phyloP scores from a whole-genome alignment of 1,140 invertebrate species.

The Microplitis demolitor region DNA sequence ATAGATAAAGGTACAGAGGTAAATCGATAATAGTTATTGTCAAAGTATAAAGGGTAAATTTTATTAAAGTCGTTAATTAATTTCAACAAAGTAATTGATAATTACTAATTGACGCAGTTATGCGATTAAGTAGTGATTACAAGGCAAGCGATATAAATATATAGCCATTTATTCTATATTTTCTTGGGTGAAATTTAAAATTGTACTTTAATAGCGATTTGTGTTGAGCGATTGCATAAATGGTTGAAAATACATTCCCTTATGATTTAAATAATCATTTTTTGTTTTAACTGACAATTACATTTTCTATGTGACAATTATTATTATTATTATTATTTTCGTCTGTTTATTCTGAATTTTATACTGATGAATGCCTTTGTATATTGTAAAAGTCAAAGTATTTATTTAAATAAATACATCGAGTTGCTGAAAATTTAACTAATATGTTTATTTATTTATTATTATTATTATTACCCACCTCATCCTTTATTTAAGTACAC shows the following conservation, averaged over 20 bases:
- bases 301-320: no score
- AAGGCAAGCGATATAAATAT: no score
- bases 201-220: no score
- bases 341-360: constrained; percentile 39
- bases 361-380: constrained; percentile 43
- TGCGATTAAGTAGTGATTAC: no score
- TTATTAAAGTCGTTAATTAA: no score
- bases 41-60: neutral
- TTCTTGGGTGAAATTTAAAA: no score
- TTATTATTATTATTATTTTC: constrained; percentile 30
- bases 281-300: constrained; percentile 22
- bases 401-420: constrained; percentile 38
- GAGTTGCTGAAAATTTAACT: constrained; percentile 28
- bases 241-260: neutral
- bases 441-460: neutral
- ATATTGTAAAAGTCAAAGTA: constrained; percentile 38
- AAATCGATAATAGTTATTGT: no score
- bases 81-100: no score
- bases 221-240: no score
- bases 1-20: neutral
- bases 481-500: neutral
- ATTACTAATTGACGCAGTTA: no score
- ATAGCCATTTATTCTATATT: no score
- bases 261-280: constrained; percentile 4
- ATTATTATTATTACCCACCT: neutral